Evolutionary conservation across 2,797 vertebrate species (phyloP).

Genomic region (Rachycentron canadum): DNA sequence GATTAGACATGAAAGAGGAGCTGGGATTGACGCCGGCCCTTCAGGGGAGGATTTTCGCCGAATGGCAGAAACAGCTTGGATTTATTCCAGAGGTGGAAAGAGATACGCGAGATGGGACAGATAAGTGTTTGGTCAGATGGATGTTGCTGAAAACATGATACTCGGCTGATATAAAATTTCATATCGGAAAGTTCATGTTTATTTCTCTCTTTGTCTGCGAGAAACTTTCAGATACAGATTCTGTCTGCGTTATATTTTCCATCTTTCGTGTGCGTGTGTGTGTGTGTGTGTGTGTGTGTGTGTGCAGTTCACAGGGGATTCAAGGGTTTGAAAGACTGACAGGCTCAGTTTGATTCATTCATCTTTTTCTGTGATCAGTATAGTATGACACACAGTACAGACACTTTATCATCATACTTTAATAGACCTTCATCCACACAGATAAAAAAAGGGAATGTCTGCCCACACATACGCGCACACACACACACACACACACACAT

Average conservation of each 20-base stretch:
- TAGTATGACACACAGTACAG: constrained; percentile 26
- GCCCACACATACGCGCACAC: constrained; percentile 6
- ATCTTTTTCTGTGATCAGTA: constrained; percentile 24
- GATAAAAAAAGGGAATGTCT: constrained; percentile 23
- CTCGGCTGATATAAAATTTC: constrained; percentile 40
- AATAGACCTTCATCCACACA: constrained; percentile 45
- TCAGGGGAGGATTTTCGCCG: constrained; percentile 59
- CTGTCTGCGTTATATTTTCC: background rate
- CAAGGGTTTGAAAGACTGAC: constrained; percentile 30
- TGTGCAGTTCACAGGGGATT: constrained; percentile 2
- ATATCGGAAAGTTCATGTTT: constrained; percentile 47
- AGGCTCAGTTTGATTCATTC: constrained; percentile 27
- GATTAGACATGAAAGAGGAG: constrained; percentile 78
- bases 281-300: background rate
- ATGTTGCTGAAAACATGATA: constrained; percentile 56
- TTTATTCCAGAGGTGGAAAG: constrained; percentile 63
- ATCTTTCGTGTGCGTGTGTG: background rate
- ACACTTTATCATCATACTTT: constrained; percentile 45
- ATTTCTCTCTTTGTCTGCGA: constrained; percentile 38
- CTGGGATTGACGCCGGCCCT: constrained; percentile 58
- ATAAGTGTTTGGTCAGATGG: constrained; percentile 69
- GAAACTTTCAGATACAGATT: background rate
- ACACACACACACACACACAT: constrained; percentile 14
- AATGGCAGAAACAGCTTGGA: constrained; percentile 66
- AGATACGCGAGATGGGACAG: constrained; percentile 61